Evolutionary conservation across 2,888 invertebrate genomes (phyloP).

Genomic region (Trachelus tabidus): DNA sequence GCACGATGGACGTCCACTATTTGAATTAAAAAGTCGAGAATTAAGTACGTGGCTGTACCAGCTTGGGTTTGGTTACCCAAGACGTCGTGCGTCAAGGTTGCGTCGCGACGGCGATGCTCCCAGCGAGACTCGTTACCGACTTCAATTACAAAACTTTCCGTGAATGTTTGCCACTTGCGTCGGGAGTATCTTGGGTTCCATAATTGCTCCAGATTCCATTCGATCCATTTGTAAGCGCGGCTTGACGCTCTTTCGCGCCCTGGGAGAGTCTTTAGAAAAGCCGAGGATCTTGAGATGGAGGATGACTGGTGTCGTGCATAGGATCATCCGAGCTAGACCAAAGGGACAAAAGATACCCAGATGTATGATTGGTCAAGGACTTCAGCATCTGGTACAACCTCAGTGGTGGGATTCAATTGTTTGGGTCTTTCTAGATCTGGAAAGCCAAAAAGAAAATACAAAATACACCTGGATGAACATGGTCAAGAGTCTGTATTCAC

Average conservation of each 20-base stretch:
- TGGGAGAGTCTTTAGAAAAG: background rate
- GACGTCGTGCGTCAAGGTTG: constrained; percentile 3
- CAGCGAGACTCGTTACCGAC: background rate
- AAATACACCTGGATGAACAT: too few relatives aligned
- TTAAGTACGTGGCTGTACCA: background rate
- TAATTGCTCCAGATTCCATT: constrained; percentile 16
- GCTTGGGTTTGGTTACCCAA: background rate
- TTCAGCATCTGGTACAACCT: constrained; percentile 38
- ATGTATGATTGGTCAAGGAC: constrained; percentile 39
- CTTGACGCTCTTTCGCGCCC: background rate
- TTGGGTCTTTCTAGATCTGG: too few relatives aligned
- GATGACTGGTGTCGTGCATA: too few relatives aligned
- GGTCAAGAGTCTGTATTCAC: too few relatives aligned
- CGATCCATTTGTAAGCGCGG: constrained; percentile 11
- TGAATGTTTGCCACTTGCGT: constrained; percentile 3
- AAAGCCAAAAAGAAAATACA: too few relatives aligned
- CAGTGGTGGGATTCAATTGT: constrained; percentile 22
- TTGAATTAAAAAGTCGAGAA: too few relatives aligned
- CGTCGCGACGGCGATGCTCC: too few relatives aligned
- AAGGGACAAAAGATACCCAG: constrained; percentile 32
- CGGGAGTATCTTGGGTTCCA: background rate
- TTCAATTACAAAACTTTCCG: background rate
- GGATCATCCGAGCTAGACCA: too few relatives aligned
- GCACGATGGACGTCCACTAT: too few relatives aligned
- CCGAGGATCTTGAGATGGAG: too few relatives aligned